Base-by-base conservation (phyloP, 2,113 vertebrate genomes). In the Phocoena sinus region DNA sequence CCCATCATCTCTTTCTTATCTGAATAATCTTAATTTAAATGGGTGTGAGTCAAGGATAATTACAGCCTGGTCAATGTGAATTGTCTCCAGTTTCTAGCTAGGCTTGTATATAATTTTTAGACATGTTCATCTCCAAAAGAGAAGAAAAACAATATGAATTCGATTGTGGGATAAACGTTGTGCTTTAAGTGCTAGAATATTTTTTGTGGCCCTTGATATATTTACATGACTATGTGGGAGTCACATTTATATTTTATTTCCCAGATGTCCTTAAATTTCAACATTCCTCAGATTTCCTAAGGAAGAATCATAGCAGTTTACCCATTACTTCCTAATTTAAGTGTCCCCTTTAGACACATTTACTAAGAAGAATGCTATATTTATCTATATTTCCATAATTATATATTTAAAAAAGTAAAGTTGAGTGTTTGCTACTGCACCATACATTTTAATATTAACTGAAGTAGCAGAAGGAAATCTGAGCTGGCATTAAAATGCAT, bases 221-320 rank as follows among this genome's bases (percentile, higher is more conserved):
- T 90, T 91, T 76, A 50, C 12, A 82, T 60, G 2, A 21, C 17
- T 8, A 28, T 25, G 60, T 60, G 2, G 7, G 15, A 62, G 12
- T 53, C 44, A 47, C 0, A 15, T 83, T 95, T 83, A 9, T 50
- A 56, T 70, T 97, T 80, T 70, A 65, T 33, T 68, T 3, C 15
- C 44, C 25, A 94, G 56, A 56, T 62, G 2, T 82, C 53, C n/a
- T 91, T 73, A 89, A 47, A 92, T 89, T 85, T 84, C 36, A 85
- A 65, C 2, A 60, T 95, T 63, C 31, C 33, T 82, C 58, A 70
- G 17, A 91, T 4, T 80, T 96, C 41, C 74, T 47, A 81, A 33
- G 15, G 4, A 63, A 50, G 4, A 83, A 47, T 76, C 20, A 65
- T 58, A 28, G 18, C 36, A 65, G 4, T 60, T 65, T 89, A 41